Conservation (phyloP, 1,140 invertebrate species). For the Yoshiicerus persimilis region DNA sequence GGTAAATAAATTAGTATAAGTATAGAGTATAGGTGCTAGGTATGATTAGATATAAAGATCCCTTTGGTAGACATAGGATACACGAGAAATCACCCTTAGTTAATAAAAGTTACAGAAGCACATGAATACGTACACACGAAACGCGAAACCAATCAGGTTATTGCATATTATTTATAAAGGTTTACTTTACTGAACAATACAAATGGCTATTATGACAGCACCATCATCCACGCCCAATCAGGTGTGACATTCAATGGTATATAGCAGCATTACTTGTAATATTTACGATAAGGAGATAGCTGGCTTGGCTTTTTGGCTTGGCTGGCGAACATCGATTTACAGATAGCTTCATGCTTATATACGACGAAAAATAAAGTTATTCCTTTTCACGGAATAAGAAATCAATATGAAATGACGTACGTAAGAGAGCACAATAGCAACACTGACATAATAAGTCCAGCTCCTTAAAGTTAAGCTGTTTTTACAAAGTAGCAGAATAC, state of each 20-base stretch:
- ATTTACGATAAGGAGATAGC: neutral
- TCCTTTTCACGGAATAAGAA: neutral
- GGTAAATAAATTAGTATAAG: too few species aligned
- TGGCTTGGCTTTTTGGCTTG: neutral
- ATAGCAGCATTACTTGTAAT: neutral
- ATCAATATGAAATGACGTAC: neutral
- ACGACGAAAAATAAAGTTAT: neutral
- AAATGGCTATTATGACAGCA: neutral
- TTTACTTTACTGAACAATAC: neutral
- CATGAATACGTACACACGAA: neutral
- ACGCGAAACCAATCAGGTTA: neutral
- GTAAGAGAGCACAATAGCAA: neutral
- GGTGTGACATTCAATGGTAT: slow-evolving; percentile 12
- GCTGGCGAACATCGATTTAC: slow-evolving; percentile 9
- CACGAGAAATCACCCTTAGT: neutral
- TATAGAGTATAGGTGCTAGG: too few species aligned
- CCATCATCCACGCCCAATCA: neutral
- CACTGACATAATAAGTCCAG: neutral
- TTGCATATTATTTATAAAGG: neutral
- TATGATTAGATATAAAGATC: too few species aligned
- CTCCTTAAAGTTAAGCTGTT: neutral
- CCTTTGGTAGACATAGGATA: neutral
- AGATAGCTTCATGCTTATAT: slow-evolving; percentile 1
- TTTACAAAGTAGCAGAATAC: neutral
- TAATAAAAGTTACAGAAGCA: neutral